Conservation (phyloP, 92 coral and sea anemone genomes). For the Meandrina meandrites region DNA sequence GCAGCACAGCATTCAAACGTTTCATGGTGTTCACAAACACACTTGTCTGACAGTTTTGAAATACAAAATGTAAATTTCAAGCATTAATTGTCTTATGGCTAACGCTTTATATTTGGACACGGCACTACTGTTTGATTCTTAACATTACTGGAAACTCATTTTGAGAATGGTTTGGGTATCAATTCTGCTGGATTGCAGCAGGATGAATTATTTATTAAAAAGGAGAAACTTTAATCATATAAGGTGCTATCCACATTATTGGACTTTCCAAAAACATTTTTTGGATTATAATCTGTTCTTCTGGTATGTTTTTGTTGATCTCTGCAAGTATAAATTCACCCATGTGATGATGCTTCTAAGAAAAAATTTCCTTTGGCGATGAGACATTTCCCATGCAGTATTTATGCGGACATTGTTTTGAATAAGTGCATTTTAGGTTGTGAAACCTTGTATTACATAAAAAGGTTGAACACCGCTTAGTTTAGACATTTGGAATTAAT, state of each 20-base stretch:
- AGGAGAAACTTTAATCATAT: conserved; percentile 1
- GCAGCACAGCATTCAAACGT: not conserved
- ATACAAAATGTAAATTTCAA: not conserved
- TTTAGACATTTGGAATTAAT: not conserved
- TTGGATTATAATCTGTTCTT: not conserved
- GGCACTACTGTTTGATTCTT: not conserved
- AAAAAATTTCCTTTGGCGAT: not conserved
- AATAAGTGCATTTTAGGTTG: not conserved
- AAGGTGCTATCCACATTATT: not conserved
- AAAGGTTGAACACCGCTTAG: not conserved
- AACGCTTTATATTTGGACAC: not conserved
- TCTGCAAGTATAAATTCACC: not conserved
- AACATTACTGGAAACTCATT: not conserved
- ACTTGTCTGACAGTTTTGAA: not conserved
- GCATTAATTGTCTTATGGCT: not conserved
- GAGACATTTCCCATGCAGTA: conserved; percentile 34
- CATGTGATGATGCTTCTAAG: not conserved
- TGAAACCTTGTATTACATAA: not conserved
- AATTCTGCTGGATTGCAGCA: conserved; percentile 8
- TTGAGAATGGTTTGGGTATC: conserved; percentile 25
- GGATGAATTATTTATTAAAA: conserved; percentile 15
- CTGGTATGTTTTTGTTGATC: not conserved
- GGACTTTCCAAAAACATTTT: not conserved
- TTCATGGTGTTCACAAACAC: not conserved
- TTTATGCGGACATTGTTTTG: conserved; percentile 17